Evolutionary conservation across 2,113 vertebrate genomes (phyloP).

Genomic region (Nerophis lumbriciformis): DNA sequence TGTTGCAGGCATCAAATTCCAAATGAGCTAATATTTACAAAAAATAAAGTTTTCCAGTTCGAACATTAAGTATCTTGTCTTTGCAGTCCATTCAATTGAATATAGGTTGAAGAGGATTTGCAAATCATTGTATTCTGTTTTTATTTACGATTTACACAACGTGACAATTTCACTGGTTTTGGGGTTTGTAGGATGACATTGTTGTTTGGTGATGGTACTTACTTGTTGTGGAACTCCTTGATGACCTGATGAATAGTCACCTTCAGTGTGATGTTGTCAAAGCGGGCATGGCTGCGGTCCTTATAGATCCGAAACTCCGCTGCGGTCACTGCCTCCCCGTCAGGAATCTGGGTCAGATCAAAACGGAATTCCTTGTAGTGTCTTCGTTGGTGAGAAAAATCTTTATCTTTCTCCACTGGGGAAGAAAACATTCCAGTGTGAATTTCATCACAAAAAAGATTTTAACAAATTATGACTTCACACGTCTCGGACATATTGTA

Average conservation of each 20-base stretch:
- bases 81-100: too few species aligned
- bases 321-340: conserved; percentile 91
- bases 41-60: too few species aligned
- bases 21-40: too few species aligned
- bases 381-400: conserved; percentile 94
- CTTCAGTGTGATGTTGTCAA: conserved; percentile 90
- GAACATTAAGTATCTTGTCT: too few species aligned
- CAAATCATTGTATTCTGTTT: too few species aligned
- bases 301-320: conserved; percentile 98
- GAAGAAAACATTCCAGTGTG: conserved; percentile 47
- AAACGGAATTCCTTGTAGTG: conserved; percentile 98
- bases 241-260: conserved; percentile 94
- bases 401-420: conserved; percentile 95
- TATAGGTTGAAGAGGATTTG: too few species aligned
- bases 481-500: conserved; percentile 35
- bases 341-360: conserved; percentile 95
- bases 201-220: conserved; percentile 41
- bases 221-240: conserved; percentile 93
- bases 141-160: too few species aligned
- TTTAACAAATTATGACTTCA: conserved; percentile 30
- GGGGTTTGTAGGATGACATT: neutral
- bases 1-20: too few species aligned
- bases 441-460: conserved; percentile 30
- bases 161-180: too few species aligned
- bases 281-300: conserved; percentile 84